A percentile compares a stretch with the other conserved stretches of the same genome.
Evolutionary conservation across 2,113 vertebrate species (phyloP).

Genomic region (Aegotheles bennettii): DNA sequence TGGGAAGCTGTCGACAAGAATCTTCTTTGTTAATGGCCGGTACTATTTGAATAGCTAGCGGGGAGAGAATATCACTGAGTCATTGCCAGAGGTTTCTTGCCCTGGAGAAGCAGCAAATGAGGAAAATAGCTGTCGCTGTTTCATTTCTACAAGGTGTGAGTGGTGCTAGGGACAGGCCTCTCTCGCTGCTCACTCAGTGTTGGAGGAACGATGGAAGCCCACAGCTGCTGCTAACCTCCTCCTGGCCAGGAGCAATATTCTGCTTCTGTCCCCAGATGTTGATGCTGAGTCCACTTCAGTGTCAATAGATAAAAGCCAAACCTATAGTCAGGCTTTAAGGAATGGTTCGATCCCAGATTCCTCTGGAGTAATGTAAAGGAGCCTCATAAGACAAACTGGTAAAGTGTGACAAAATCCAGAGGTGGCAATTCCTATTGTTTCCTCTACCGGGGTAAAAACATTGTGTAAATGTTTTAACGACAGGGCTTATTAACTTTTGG

Average conservation of each 20-base stretch:
- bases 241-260: neutral
- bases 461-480: neutral
- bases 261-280: neutral
- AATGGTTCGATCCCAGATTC: neutral
- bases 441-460: neutral
- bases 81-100: no score
- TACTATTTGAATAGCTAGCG: neutral
- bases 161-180: neutral
- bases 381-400: neutral
- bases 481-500: neutral
- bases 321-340: neutral
- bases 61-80: neutral
- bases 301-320: neutral
- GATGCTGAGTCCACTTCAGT: neutral
- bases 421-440: neutral
- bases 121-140: neutral
- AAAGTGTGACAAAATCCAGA: neutral
- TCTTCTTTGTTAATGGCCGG: neutral
- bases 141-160: neutral
- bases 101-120: neutral
- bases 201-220: neutral
- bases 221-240: neutral
- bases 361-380: neutral
- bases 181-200: accelerated
- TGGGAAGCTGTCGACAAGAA: neutral